A percentile compares a stretch with the other conserved stretches of the same genome.
Evolutionary conservation across 2,888 invertebrate genomes (phyloP).

Genomic region (Operophtera brumata): DNA sequence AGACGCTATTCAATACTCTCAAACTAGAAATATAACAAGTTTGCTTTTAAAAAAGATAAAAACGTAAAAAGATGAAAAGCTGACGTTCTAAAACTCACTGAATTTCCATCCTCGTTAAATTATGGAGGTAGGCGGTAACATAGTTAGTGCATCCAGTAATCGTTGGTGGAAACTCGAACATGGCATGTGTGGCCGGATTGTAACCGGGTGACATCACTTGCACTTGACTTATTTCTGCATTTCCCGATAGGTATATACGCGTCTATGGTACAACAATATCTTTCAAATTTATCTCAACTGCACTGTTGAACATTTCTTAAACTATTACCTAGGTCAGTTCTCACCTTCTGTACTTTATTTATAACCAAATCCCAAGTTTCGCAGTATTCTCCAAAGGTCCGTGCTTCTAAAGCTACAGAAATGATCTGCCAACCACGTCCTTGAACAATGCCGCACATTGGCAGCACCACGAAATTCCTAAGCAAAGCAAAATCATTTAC

Average conservation of each 20-base stretch:
- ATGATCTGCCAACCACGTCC: conserved; percentile 73
- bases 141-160: conserved; percentile 71
- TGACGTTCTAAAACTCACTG: conserved; percentile 48
- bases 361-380: conserved; percentile 71
- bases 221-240: conserved; percentile 64
- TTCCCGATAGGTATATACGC: conserved; percentile 59
- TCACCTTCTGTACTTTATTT: conserved; percentile 65
- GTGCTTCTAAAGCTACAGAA: conserved; percentile 70
- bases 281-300: background rate
- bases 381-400: conserved; percentile 59
- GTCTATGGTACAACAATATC: conserved; percentile 41
- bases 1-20: conserved; percentile 55
- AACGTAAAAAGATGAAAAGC: background rate
- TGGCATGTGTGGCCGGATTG: conserved; percentile 59
- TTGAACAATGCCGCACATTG: conserved; percentile 70
- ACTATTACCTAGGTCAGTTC: background rate
- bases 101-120: conserved; percentile 70
- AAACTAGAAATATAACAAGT: no score
- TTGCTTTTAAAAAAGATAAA: no score
- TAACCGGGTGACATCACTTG: conserved; percentile 72
- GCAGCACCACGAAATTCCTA: conserved; percentile 68
- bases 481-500: background rate
- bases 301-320: background rate
- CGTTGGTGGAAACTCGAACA: conserved; percentile 71
- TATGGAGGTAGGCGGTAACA: conserved; percentile 66